Base-by-base conservation (phyloP, 1,140 invertebrate species). In the Chrysopa pallens region DNA sequence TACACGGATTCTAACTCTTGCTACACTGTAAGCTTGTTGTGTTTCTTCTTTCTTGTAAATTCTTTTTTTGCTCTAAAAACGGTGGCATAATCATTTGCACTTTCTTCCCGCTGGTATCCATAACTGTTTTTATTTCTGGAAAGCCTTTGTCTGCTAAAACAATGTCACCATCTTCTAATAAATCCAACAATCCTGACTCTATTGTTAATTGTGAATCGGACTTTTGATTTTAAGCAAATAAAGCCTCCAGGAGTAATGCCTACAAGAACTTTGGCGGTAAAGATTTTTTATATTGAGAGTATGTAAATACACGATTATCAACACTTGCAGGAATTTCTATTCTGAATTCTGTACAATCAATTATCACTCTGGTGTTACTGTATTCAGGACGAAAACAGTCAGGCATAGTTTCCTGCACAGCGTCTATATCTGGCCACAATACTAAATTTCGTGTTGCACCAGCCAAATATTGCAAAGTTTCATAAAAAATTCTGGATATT, bases 81-180 rank as follows among this genome's bases (percentile, higher is more conserved):
- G 53, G 54, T 39, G 56, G 58, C 45, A 57, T 52, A 6, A 58
- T 47, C 29, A 59, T 29, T 36, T 48, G 39, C 8, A 42, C 42
- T 45, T 46, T 42, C 46, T 47, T 48, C 2, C 47, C 46, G 36
- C 38, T 36, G 39, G 43, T 38, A 42, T 49, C 45, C 9, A 55
- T 17, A 29, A 38, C 17, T 12, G 44, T 42, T 50, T 52, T 52
- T 36, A 57, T 56, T 47, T 43, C 49, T 13, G 53, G 49, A 50
- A 63, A 63, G 15, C 60, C 59, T 52, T 60, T 56, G 42, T 64
- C 61, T 8, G 57, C 60, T 44, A 65, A 52, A 43, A 64, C 51
- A 9, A 49, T 15, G 50, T 62, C 61, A 40, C 53, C 58, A 42
- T 48, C 45, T 53, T 62, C 55, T 38, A 63, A 46, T 37, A 52